Evolutionary conservation across 2,888 invertebrate species (phyloP), one percentile per base, ranked within the genome.

Genomic region (Zele albiditarsus): DNA sequence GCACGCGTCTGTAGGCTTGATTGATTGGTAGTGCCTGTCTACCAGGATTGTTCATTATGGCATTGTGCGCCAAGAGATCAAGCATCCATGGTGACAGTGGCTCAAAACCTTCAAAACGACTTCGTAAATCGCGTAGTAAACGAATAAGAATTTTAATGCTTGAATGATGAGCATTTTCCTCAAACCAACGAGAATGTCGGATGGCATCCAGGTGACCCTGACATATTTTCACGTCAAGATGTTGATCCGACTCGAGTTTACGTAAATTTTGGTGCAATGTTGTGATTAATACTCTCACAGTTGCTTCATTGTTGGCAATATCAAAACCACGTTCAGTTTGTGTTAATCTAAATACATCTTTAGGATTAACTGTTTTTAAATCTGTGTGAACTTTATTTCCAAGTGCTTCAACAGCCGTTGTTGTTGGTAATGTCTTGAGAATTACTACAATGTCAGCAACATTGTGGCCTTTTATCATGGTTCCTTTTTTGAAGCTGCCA

Each of bases 401-500:
- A 1, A 99, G 91, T 0, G 97, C 97, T 83, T 97, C 96, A 0
- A 98, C 97, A 0, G 98, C 97, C 89, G 98, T 98, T 86, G 96
- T 96, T 0, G 98, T 98, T 0, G 99, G 99, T 71, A 98, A 89
- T 0, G 98, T 98, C 91, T 98, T 98, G 78, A 99, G 92, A 79
- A 99, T 97, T 0, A 99, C 98, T 0, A 98, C 98, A 78, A 99
- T 95, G 85, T 99, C 98, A 0, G 98, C 99, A 0, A 97, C 94
- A 88, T 97, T 98, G 89, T 96, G 96, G 1, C 98, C 97, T 0
- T 96, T 94, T 87, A 98, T 93, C 95, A 99, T 98, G 0, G 99
- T 99, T 1, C 98, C 98, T 86, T 99, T 98, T 89, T 99, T 99
- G 89, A 97, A 98, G 0, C 98, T 97, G 0, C 99, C 99, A 8